phyloP scores from a whole-genome alignment of 2,113 vertebrate species.

The Sisor rabdophorus region DNA sequence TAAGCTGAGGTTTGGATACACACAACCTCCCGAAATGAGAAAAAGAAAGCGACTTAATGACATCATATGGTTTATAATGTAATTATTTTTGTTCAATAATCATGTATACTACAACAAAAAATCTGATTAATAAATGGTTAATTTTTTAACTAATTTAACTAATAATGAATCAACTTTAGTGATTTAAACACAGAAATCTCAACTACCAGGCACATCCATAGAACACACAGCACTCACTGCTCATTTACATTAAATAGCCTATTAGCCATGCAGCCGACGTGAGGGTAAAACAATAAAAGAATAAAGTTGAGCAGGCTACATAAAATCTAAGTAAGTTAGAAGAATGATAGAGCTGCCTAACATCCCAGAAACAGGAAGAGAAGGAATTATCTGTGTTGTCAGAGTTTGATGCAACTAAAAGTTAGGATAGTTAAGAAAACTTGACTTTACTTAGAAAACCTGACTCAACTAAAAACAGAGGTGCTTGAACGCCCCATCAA shows the following conservation, averaged over 20 bases:
- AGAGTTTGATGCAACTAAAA: neutral
- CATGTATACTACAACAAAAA: no score
- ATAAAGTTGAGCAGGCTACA: neutral
- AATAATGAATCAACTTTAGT: neutral
- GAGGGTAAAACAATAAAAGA: neutral
- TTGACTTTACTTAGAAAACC: neutral
- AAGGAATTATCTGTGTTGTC: neutral
- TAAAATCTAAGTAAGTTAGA: neutral
- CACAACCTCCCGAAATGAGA: no score
- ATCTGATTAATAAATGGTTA: no score
- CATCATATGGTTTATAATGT: no score
- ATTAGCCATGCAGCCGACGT: no score
- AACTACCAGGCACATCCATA: neutral
- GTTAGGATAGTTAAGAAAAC: neutral
- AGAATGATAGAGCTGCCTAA: neutral
- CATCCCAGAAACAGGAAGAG: neutral
- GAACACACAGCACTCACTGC: neutral
- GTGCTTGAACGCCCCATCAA: no score
- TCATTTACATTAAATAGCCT: neutral
- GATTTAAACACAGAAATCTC: neutral
- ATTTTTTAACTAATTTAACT: no score
- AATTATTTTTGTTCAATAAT: no score
- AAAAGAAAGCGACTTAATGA: no score
- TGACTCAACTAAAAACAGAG: neutral
- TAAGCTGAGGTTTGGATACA: no score